Percentiles rank a stretch among this genome's conserved stretches.
These are phyloP conservation scores for Poecilia gillii DNA, from an alignment of 2,797 vertebrate genomes.

Conservation along the genomic window DNA sequence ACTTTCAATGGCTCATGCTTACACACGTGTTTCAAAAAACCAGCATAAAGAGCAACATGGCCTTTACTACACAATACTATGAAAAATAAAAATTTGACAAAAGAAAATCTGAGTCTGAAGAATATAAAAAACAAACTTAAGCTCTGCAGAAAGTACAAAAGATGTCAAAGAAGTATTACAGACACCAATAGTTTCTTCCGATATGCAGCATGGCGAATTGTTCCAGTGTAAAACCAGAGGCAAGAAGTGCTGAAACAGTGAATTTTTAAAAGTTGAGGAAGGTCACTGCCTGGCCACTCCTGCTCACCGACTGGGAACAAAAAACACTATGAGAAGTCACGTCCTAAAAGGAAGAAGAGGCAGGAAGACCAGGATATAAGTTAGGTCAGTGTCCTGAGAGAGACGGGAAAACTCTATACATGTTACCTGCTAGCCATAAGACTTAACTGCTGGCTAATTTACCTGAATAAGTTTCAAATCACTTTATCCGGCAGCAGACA, in stretches of 20 bases:
- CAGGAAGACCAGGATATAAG: conserved; percentile 19
- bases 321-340: conserved; percentile 48
- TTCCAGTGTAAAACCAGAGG: conserved; percentile 41
- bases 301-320: conserved; percentile 48
- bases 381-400: conserved; percentile 17
- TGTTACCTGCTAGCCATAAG: conserved; percentile 54
- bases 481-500: conserved; percentile 20
- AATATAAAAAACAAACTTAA: not conserved
- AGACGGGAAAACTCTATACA: conserved; percentile 30
- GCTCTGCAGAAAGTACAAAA: not conserved
- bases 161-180: not conserved
- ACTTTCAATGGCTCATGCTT: not conserved
- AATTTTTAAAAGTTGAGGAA: conserved; percentile 57
- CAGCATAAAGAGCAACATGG: not conserved
- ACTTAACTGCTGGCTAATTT: conserved; percentile 30
- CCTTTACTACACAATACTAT: not conserved
- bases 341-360: conserved; percentile 32
- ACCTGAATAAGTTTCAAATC: conserved; percentile 42
- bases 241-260: conserved; percentile 18
- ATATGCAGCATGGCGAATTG: too few relatives aligned
- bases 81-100: not conserved
- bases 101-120: not conserved
- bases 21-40: not conserved
- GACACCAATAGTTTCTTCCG: conserved; percentile 6
- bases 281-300: conserved; percentile 43